A percentile compares a stretch with the other conserved stretches of the same genome.
Conservation (phyloP, 2,888 invertebrate species). For the Maniola hyperantus region DNA sequence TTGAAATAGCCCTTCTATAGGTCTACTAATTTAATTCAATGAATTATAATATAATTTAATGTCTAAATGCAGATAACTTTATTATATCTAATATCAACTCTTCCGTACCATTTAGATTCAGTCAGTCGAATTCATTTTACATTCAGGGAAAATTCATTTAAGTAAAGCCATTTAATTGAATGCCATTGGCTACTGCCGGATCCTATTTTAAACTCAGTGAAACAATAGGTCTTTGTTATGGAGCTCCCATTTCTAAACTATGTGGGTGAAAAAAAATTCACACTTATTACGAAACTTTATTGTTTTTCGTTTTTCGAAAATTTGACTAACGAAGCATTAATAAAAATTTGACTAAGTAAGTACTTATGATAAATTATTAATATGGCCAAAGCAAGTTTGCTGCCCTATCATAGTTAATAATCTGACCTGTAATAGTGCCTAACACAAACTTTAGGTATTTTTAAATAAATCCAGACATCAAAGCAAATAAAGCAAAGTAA, state of each 20-base stretch:
- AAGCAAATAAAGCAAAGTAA: no score
- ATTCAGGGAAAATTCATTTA: slow-evolving; percentile 21
- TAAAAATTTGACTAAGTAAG: no score
- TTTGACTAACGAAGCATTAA: not conserved
- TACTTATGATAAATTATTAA: no score
- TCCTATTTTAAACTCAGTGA: slow-evolving; percentile 12
- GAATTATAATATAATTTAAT: not conserved
- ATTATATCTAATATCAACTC: slow-evolving; percentile 13
- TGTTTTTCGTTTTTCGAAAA: not conserved
- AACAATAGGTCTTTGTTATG: slow-evolving; percentile 19
- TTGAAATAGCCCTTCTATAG: no score
- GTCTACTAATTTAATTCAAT: no score
- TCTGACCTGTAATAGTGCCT: no score
- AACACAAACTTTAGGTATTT: no score
- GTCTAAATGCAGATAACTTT: not conserved
- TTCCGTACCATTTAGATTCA: slow-evolving; percentile 4
- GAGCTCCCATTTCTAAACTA: slow-evolving; percentile 13
- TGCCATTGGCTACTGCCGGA: slow-evolving; percentile 17
- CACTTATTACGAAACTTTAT: not conserved
- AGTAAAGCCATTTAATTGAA: slow-evolving; percentile 21
- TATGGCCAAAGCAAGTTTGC: no score
- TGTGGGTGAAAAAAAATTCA: not conserved
- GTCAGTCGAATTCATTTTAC: slow-evolving; percentile 19
- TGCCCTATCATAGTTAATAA: not conserved
- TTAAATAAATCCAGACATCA: no score